Base-by-base conservation (phyloP, 53 echinoderm and acorn worm species). In the Patiria pectinifera region DNA sequence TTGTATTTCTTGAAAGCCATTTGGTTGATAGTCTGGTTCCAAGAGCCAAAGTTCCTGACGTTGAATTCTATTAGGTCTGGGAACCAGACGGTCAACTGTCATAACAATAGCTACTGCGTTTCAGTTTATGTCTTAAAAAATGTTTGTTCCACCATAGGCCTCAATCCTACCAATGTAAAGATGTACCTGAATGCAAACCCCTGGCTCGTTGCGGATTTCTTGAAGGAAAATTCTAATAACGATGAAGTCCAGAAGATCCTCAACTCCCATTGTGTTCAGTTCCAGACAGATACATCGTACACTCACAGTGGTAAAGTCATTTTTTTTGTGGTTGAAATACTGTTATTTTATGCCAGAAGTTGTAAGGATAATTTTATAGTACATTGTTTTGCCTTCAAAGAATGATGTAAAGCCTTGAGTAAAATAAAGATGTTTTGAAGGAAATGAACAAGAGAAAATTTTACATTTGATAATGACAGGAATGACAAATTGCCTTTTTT, bases 181-280 rank as follows among this genome's bases (percentile, higher is more conserved):
- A 92, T 66, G 14, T 97, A 94, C 92, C 48, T 97, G 79, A 82
- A 49, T 59, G 91, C 91, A 2, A 95, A 95, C 48, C 94, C 93
- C 0, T 97, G 95, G 95, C 59, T 97, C 14, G 94, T 97, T 6
- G 94, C 92, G 69, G 96, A 97, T 78, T 92, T 86, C 85, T 89
- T 97, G 59, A 89, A 80, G 47, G 91, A 97, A 49, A 86, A 96
- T 71, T 81, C 63, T 22, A 71, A 74, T 61, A 78, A 82, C 44
- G 92, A 95, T 2, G 97, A 97, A 35, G 79, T 97, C 8, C 83
- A 94, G 83, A 88, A 95, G 92, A 91, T 93, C 47, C 49, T 81
- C 11, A 63, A 77, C 44, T 77, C 89, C 0, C 49, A 45, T 15
- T 77, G 84, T 58, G 62, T 35, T 80, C 82, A 89, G 25, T 62